phyloP scores from a whole-genome alignment of 2,888 invertebrate species.

The Cenopis cana region DNA sequence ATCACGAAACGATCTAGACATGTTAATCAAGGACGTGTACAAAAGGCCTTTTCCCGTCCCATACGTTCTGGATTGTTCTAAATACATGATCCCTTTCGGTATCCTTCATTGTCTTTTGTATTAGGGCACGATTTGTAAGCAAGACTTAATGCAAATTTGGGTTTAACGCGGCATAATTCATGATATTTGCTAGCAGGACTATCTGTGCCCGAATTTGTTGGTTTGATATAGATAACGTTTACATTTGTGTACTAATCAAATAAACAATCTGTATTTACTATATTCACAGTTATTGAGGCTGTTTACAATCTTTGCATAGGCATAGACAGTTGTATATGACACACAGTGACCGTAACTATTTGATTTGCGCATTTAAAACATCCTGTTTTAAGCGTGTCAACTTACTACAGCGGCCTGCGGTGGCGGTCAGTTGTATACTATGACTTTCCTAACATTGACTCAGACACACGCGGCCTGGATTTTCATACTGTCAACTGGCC shows the following conservation, averaged over 20 bases:
- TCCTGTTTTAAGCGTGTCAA: too few relatives aligned
- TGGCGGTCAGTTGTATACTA: too few relatives aligned
- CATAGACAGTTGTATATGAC: too few relatives aligned
- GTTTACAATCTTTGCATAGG: not conserved
- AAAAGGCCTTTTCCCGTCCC: slow-evolving; percentile 23
- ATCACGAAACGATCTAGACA: slow-evolving; percentile 1
- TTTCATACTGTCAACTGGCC: too few relatives aligned
- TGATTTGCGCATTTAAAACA: too few relatives aligned
- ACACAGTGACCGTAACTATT: too few relatives aligned
- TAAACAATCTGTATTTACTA: not conserved
- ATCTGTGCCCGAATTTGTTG: slow-evolving; percentile 22
- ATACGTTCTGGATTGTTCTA: slow-evolving; percentile 19
- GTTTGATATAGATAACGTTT: slow-evolving; percentile 24
- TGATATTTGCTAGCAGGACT: slow-evolving; percentile 29
- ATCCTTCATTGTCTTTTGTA: slow-evolving; percentile 27
- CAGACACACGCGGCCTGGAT: too few relatives aligned
- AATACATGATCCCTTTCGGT: slow-evolving; percentile 31
- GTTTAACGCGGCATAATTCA: slow-evolving; percentile 38
- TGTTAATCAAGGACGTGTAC: slow-evolving; percentile 7
- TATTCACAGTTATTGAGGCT: not conserved
- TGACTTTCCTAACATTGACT: too few relatives aligned
- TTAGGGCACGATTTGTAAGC: slow-evolving; percentile 33
- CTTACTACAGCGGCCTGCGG: too few relatives aligned
- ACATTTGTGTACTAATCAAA: not conserved
- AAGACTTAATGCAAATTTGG: slow-evolving; percentile 37